A percentile compares a stretch with the other conserved stretches of the same genome.
Evolutionary conservation across 2,888 invertebrate species (phyloP).

Genomic region (Prenolepis imparis): DNA sequence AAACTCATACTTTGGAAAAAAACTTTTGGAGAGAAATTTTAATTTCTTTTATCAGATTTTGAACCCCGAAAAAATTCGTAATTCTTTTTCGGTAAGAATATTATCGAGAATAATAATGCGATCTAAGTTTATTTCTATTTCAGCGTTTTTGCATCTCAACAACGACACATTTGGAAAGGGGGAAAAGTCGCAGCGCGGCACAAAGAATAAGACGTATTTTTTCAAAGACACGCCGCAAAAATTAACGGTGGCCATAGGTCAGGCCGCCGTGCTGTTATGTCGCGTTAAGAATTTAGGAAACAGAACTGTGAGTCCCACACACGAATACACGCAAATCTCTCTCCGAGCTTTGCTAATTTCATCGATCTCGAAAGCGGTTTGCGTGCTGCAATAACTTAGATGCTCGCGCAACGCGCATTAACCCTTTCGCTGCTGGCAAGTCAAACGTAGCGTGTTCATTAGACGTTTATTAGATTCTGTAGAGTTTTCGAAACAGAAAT

Average conservation of each 20-base stretch:
- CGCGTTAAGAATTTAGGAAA: conserved; percentile 94
- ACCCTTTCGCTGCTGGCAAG: conserved; percentile 46
- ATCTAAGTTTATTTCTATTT: conserved; percentile 51
- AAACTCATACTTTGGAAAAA: too few relatives aligned
- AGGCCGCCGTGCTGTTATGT: conserved; percentile 92
- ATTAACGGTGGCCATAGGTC: conserved; percentile 93
- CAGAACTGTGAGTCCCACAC: conserved; percentile 90
- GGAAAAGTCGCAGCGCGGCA: conserved; percentile 60
- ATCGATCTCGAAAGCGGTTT: conserved; percentile 25
- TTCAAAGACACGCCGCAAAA: conserved; percentile 93
- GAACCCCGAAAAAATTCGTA: neutral
- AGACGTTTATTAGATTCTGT: conserved; percentile 13
- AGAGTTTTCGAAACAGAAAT: neutral
- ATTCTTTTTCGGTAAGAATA: neutral
- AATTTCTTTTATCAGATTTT: neutral
- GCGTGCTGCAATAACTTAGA: conserved; percentile 30
- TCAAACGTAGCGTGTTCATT: conserved; percentile 34
- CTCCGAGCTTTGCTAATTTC: conserved; percentile 3
- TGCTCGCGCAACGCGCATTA: conserved; percentile 26
- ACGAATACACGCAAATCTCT: neutral
- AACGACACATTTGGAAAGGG: conserved; percentile 64
- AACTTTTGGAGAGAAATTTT: neutral
- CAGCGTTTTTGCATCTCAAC: conserved; percentile 63
- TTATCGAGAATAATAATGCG: conserved; percentile 3
- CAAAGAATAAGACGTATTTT: conserved; percentile 92